Evolutionary conservation across 2,113 vertebrate species (phyloP).

Genomic region (Rhagologus leucostigma): DNA sequence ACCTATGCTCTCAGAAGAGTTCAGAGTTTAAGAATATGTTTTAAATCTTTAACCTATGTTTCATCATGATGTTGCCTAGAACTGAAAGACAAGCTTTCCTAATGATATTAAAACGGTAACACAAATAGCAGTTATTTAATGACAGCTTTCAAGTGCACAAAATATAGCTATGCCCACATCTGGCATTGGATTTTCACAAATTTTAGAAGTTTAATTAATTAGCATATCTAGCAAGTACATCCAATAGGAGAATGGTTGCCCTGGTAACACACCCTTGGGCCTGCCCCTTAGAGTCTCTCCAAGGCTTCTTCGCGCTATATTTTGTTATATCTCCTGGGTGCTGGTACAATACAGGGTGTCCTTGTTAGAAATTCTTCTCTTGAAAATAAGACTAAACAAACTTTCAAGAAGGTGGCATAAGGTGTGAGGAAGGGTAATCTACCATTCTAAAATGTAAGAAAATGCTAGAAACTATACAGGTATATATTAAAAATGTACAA

Average conservation of each 20-base stretch:
- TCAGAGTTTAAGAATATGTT: neutral
- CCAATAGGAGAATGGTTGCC: neutral
- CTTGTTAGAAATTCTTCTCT: neutral
- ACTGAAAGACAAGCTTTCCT: neutral
- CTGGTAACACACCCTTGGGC: neutral
- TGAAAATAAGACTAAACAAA: neutral
- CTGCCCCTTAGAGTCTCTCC: neutral
- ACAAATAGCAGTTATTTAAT: neutral
- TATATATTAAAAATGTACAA: neutral
- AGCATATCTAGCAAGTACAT: neutral
- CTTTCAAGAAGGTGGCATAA: neutral
- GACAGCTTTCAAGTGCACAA: neutral
- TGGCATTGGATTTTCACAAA: neutral
- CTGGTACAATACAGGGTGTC: neutral
- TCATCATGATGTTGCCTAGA: neutral
- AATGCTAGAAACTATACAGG: neutral
- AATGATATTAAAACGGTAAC: accelerated
- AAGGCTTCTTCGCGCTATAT: neutral
- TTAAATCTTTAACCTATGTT: neutral
- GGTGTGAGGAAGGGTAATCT: neutral
- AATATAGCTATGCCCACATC: neutral
- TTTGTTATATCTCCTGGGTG: neutral
- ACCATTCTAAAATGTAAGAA: neutral
- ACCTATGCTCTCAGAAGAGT: neutral
- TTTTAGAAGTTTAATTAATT: neutral